phyloP scores from a whole-genome alignment of 2,888 invertebrate genomes.

The Pogonocherus hispidulus region DNA sequence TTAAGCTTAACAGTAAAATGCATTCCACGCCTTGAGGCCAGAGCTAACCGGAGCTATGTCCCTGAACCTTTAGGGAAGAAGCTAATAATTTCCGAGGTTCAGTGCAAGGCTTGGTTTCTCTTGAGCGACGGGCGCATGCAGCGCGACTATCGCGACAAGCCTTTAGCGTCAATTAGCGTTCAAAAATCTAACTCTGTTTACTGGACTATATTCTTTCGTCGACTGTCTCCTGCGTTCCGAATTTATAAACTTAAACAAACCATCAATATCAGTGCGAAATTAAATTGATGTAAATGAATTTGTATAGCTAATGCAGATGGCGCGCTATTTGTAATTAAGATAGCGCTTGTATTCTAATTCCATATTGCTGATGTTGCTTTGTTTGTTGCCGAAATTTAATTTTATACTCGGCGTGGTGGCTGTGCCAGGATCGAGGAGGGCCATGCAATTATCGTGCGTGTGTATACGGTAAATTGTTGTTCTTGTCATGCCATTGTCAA shows the following conservation, averaged over 20 bases:
- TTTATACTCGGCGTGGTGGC: slow-evolving; percentile 35
- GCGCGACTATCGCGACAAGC: too few species aligned
- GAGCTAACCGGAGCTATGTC: too few species aligned
- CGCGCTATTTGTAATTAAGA: slow-evolving; percentile 47
- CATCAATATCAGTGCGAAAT: slow-evolving; percentile 52
- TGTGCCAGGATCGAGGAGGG: not conserved
- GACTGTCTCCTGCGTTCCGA: slow-evolving; percentile 16
- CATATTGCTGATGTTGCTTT: slow-evolving; percentile 41
- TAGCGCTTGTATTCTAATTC: slow-evolving; percentile 43
- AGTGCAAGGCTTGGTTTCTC: too few species aligned
- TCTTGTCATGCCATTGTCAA: not conserved
- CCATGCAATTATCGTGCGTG: slow-evolving; percentile 20
- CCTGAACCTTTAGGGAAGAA: too few species aligned
- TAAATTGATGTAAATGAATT: slow-evolving; percentile 57
- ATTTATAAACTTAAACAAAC: slow-evolving; percentile 55
- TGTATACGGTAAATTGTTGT: slow-evolving; percentile 1
- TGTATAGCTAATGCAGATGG: slow-evolving; percentile 44
- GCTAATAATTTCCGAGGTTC: too few species aligned
- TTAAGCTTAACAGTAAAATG: too few species aligned
- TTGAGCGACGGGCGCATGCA: too few species aligned
- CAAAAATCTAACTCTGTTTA: too few species aligned
- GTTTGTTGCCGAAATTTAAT: slow-evolving; percentile 48
- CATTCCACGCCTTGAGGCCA: too few species aligned
- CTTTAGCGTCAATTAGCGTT: too few species aligned
- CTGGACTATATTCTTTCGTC: slow-evolving; percentile 13